phyloP scores from a whole-genome alignment of 1,140 invertebrate genomes.

The Glossosoma conforme region DNA sequence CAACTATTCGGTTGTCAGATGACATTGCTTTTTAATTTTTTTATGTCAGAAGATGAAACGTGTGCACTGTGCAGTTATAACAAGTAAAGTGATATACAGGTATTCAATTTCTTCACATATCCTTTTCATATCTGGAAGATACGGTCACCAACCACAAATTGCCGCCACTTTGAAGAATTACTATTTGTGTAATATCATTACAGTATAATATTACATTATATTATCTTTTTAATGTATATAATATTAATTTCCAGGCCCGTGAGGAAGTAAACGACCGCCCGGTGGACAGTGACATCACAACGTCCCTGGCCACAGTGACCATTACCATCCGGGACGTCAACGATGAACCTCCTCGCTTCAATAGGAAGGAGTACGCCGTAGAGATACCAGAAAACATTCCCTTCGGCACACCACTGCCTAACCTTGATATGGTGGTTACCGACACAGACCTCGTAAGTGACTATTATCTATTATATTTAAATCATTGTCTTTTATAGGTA shows the following conservation, averaged over 20 bases:
- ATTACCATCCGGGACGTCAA: conserved; percentile 90
- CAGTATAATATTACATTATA: neutral
- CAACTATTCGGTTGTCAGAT: no score
- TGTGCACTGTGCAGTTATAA: no score
- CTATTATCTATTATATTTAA: no score
- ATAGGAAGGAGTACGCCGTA: conserved; percentile 73
- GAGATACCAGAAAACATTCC: conserved; percentile 78
- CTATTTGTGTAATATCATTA: neutral
- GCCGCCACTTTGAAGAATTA: neutral
- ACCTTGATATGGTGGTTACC: conserved; percentile 78
- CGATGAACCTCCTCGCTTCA: conserved; percentile 84
- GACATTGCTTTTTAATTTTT: no score
- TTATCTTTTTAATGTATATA: neutral
- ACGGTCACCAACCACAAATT: neutral
- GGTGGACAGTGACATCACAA: conserved; percentile 60
- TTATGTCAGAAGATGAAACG: no score
- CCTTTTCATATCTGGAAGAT: no score
- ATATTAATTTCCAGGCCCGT: conserved; percentile 52
- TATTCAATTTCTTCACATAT: no score
- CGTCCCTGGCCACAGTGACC: conserved; percentile 64
- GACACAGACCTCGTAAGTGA: conserved; percentile 77
- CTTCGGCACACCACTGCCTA: conserved; percentile 72
- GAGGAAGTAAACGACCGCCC: conserved; percentile 70
- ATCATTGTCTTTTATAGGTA: no score
- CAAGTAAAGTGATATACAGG: no score